These are phyloP conservation scores for Pedetes capensis DNA, from an alignment of 2,113 vertebrate species.

Conservation along the genomic window DNA sequence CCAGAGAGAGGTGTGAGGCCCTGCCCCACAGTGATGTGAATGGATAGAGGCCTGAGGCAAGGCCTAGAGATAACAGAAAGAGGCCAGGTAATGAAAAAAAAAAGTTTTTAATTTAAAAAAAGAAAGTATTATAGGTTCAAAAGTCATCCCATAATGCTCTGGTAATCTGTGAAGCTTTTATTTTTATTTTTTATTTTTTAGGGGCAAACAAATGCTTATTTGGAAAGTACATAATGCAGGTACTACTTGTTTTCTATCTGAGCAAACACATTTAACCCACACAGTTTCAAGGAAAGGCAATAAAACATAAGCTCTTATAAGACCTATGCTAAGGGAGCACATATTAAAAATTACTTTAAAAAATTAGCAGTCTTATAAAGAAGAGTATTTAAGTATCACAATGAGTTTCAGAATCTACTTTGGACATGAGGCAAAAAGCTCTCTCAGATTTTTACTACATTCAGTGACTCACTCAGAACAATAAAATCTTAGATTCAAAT, in stretches of 20 bases:
- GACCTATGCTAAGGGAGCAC: neutral
- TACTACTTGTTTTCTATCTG: neutral
- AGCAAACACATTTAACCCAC: neutral
- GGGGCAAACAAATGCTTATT: neutral
- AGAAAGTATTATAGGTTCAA: neutral
- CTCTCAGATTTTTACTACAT: neutral
- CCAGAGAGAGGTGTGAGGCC: neutral
- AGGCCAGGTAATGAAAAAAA: neutral
- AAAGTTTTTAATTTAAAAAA: neutral
- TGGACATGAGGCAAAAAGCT: neutral
- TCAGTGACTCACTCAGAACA: neutral
- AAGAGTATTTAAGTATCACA: neutral
- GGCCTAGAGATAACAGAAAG: neutral
- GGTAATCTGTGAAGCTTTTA: neutral
- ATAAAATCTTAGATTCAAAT: neutral
- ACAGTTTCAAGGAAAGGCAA: conserved; percentile 6
- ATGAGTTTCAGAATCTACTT: neutral
- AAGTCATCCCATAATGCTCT: neutral
- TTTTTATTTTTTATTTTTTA: no score
- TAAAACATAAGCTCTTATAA: neutral
- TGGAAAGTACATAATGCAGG: neutral
- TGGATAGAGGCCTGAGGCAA: neutral
- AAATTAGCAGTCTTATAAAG: neutral
- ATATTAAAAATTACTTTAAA: conserved; percentile 13
- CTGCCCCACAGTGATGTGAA: neutral